A percentile compares a stretch with the other conserved stretches of the same genome.
Evolutionary conservation across 2,113 vertebrate genomes (phyloP).

Genomic region (Morone chrysops): DNA sequence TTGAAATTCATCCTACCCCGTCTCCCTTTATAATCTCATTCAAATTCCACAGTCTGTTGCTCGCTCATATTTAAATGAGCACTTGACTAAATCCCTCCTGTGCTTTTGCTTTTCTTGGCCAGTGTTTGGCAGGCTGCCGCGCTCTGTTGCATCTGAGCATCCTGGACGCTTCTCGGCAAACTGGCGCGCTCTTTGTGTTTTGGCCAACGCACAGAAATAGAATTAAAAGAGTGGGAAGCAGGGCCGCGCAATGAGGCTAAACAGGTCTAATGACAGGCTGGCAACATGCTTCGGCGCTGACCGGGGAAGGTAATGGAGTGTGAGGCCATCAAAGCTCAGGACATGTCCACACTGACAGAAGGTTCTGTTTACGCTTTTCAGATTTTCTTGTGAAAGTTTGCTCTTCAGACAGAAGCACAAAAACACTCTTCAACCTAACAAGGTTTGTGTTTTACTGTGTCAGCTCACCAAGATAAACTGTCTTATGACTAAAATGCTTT

Average conservation of each 20-base stretch:
- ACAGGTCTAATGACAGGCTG: conserved; percentile 32
- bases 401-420: background rate
- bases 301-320: conserved; percentile 11
- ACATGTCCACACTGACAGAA: background rate
- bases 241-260: conserved; percentile 26
- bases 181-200: conserved; percentile 39
- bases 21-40: conserved; percentile 71
- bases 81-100: conserved; percentile 69
- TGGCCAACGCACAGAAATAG: conserved; percentile 48
- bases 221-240: conserved; percentile 56
- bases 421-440: background rate
- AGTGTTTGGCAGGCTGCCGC: conserved; percentile 54
- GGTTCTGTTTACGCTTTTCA: background rate
- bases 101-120: conserved; percentile 56
- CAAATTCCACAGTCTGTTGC: conserved; percentile 73
- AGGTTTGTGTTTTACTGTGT: too few relatives aligned
- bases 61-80: conserved; percentile 73
- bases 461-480: background rate
- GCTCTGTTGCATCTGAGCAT: conserved; percentile 53
- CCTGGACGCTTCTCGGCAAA: conserved; percentile 44
- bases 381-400: background rate
- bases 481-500: background rate
- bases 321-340: conserved; percentile 1
- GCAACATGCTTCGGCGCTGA: conserved; percentile 4
- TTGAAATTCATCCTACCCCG: conserved; percentile 69